phyloP scores from a whole-genome alignment of 2,888 invertebrate genomes.

The Sminthurinus aureus region DNA sequence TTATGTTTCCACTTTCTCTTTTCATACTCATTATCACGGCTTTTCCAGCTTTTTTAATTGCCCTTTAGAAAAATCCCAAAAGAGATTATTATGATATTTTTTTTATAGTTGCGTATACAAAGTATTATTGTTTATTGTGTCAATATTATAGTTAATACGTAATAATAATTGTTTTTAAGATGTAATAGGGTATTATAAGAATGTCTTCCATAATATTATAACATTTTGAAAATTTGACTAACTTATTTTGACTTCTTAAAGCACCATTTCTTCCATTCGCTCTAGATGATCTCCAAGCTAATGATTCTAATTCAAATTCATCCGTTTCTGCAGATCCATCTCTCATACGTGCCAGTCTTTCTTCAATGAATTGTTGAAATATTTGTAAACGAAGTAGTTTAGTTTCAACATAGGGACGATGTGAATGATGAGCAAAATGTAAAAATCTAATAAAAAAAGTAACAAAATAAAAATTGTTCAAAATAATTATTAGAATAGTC shows the following conservation, averaged over 20 bases:
- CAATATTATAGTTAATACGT: neutral
- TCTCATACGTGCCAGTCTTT: constrained; percentile 87
- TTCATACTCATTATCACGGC: constrained; percentile 60
- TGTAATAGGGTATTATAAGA: too few species aligned
- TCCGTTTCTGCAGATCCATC: constrained; percentile 92
- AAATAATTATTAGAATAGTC: neutral
- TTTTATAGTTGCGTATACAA: neutral
- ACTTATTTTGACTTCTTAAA: constrained; percentile 56
- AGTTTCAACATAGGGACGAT: constrained; percentile 83
- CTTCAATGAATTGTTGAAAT: constrained; percentile 95
- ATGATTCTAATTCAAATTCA: constrained; percentile 92
- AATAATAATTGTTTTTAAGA: constrained; percentile 3
- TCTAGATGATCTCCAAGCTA: constrained; percentile 58
- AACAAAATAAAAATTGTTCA: constrained; percentile 61
- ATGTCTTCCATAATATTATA: neutral
- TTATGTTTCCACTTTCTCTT: constrained; percentile 56
- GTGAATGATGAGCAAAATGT: constrained; percentile 79
- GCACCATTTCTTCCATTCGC: constrained; percentile 55
- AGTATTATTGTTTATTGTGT: neutral
- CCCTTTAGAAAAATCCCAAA: constrained; percentile 42
- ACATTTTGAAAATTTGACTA: neutral
- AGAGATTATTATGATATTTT: too few species aligned
- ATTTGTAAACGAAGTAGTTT: constrained; percentile 93
- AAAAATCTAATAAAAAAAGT: constrained; percentile 87
- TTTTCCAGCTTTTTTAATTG: constrained; percentile 59